phyloP scores from a whole-genome alignment of 2,113 vertebrate species.

The Macquaria australasica region DNA sequence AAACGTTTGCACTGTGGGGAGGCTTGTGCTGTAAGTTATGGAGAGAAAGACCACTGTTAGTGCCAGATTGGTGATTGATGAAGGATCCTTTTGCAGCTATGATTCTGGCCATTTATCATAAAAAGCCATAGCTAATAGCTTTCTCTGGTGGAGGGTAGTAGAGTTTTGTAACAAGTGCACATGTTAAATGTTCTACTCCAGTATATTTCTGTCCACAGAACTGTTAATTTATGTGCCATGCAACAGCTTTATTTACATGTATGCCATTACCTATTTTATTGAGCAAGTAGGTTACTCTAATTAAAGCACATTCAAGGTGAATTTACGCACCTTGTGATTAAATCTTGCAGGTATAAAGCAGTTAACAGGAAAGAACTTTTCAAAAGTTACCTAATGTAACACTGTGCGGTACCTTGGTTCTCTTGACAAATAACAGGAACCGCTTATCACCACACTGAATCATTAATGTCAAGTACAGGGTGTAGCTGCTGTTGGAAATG shows the following conservation, averaged over 20 bases:
- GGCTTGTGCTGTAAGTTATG: background rate
- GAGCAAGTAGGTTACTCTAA: background rate
- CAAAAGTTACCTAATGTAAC: background rate
- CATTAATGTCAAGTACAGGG: background rate
- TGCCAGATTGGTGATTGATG: slow-evolving; percentile 20
- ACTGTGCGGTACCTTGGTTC: background rate
- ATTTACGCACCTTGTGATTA: background rate
- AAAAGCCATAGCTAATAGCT: background rate
- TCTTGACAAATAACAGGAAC: slow-evolving; percentile 9
- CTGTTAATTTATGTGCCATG: background rate
- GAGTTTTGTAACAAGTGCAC: background rate
- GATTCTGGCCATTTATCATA: slow-evolving; percentile 11
- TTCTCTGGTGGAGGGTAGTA: background rate
- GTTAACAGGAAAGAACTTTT: background rate
- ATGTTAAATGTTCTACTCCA: background rate
- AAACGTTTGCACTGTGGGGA: slow-evolving; percentile 14
- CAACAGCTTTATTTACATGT: background rate
- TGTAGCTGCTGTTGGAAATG: background rate
- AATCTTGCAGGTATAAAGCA: background rate
- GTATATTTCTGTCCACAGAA: background rate
- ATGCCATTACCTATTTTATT: background rate
- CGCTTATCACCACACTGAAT: background rate
- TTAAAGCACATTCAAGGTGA: background rate
- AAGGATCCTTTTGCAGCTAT: slow-evolving; percentile 25
- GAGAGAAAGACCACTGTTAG: slow-evolving; percentile 24